Evolutionary conservation across 2,888 invertebrate genomes (phyloP), one percentile per base, ranked within the genome.

Genomic region (Tetanocera ferruginea): DNA sequence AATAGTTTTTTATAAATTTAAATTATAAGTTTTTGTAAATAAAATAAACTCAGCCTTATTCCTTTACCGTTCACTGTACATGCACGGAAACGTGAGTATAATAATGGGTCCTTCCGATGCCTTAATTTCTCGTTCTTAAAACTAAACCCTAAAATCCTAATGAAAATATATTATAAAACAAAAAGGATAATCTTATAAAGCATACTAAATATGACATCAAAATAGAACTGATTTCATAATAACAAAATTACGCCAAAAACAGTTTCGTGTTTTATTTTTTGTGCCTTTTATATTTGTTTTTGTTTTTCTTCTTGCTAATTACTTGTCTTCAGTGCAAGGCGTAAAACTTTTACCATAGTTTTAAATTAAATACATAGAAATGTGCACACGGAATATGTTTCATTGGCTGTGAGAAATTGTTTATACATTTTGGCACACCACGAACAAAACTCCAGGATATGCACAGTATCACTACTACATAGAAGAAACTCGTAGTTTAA

Each of bases 161-260:
- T 43, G 43, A 14, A 43, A 43, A 43, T 14, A 6, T 37, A 43
- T 43, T 43, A 14, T 43, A 2, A 11, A 43, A 43, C 43, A 43
- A 43, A 43, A n/a, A 43, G 14, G 1, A 1, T 43, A 43, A 14
- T 43, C 43, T 43, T 11, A 14, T 14, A 43, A 11, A 43, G 4
- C 11, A 43, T 25, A 60, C n/a, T 3, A n/a, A 31, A 37, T 19
- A n/a, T 49, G 23, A 55, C 14, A 8, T 74, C 64, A 74, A 74
- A 74, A 74, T 74, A 74, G 74, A 51, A 64, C 43, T 74, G 74
- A 74, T 74, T 64, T 64, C 62, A 74, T 49, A 28, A 51, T 11
- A 34, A 37, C 19, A 72, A 34, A 19, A 72, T 19, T 17, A 37
- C n/a, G 6, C 14, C 0, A 31, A 28, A 19, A 60, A 60, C 60